Conservation (phyloP, 2,113 vertebrate genomes). For the Brachyhypopomus occidentalis region DNA sequence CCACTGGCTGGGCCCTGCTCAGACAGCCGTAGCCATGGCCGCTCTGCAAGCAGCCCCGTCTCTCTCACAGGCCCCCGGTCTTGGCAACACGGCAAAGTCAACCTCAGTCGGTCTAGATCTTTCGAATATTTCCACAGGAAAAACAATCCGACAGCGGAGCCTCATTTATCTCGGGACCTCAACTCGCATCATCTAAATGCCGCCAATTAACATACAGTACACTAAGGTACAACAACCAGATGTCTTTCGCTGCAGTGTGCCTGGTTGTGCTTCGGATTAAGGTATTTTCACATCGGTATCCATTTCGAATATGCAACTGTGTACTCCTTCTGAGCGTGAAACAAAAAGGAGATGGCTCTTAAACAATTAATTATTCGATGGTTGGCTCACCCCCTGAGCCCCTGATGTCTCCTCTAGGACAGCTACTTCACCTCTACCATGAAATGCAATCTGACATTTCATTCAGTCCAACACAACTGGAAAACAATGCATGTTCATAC, state of each 20-base stretch:
- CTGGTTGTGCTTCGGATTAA: not conserved
- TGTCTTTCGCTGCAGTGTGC: not conserved
- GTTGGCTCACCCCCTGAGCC: not conserved
- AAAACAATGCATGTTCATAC: not conserved
- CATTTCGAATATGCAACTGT: not conserved
- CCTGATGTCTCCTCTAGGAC: not conserved
- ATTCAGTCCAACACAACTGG: not conserved
- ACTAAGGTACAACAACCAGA: not conserved
- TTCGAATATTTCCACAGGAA: not conserved
- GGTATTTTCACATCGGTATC: too few species aligned
- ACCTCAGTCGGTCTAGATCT: not conserved
- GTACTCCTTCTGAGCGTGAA: not conserved
- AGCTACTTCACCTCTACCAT: not conserved
- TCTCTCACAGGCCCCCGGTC: conserved; percentile 20
- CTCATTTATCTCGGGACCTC: not conserved
- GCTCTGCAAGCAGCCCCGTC: conserved; percentile 9
- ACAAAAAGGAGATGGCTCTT: not conserved
- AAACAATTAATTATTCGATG: not conserved
- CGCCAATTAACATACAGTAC: not conserved
- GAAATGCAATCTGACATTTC: conserved; percentile 8
- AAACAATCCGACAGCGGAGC: not conserved
- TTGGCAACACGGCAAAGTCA: conserved; percentile 31
- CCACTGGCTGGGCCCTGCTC: not conserved
- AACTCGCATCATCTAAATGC: not conserved
- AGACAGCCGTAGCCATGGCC: conserved; percentile 24